phyloP scores from a whole-genome alignment of 2,888 invertebrate species.

The Nemurella pictetii region DNA sequence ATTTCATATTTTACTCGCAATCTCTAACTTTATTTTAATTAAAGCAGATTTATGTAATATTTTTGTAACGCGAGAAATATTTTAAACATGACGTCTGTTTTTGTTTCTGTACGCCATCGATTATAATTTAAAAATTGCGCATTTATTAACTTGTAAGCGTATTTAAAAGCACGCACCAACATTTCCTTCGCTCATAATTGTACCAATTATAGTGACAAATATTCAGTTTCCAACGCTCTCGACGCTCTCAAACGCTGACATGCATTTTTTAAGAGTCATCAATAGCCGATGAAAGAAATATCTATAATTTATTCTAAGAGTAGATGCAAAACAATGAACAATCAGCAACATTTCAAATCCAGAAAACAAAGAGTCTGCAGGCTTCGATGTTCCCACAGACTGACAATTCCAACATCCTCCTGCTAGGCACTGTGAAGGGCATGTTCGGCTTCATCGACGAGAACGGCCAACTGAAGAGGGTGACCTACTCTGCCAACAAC shows the following conservation, averaged over 20 bases:
- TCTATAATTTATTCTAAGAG: too few relatives aligned
- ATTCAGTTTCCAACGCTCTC: too few relatives aligned
- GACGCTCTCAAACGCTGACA: too few relatives aligned
- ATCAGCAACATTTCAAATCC: too few relatives aligned
- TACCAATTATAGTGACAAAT: too few relatives aligned
- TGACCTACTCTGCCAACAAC: constrained; percentile 70
- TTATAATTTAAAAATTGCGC: neutral
- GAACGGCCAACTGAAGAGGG: constrained; percentile 75
- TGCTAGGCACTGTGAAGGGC: constrained; percentile 67
- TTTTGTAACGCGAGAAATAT: neutral
- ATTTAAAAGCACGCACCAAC: neutral
- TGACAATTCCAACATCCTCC: too few relatives aligned
- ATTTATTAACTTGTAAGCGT: neutral
- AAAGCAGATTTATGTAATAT: neutral
- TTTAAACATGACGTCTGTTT: neutral
- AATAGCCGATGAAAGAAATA: too few relatives aligned
- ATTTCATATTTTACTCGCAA: neutral
- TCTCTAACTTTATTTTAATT: neutral
- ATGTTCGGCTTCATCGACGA: constrained; percentile 81
- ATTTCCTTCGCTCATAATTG: too few relatives aligned
- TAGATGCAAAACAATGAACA: too few relatives aligned
- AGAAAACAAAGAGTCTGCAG: too few relatives aligned
- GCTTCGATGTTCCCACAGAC: too few relatives aligned
- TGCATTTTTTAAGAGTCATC: too few relatives aligned
- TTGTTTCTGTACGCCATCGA: neutral